Evolutionary conservation across 2,797 vertebrate species (phyloP).

Genomic region (Carcharodon carcharias): DNA sequence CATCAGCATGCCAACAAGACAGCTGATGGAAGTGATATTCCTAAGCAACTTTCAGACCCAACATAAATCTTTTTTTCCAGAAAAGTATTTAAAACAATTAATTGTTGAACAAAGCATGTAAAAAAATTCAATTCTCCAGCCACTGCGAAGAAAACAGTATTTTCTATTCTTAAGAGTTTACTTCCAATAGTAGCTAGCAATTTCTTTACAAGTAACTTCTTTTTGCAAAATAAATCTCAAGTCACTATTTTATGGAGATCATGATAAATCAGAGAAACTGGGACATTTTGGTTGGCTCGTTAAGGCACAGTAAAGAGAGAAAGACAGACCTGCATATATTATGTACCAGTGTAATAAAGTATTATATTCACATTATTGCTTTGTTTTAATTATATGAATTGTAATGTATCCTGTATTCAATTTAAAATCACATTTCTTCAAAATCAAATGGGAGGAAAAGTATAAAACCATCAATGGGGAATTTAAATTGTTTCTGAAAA

Average conservation of each 20-base stretch:
- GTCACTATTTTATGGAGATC: neutral
- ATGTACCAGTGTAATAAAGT: neutral
- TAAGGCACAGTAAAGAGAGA: neutral
- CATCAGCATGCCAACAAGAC: neutral
- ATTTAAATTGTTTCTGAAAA: neutral
- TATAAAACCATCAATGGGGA: neutral
- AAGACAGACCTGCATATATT: neutral
- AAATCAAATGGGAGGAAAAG: neutral
- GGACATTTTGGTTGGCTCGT: neutral
- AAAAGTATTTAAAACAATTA: neutral
- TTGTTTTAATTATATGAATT: neutral
- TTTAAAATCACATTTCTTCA: neutral
- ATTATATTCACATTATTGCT: neutral
- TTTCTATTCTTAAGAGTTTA: neutral
- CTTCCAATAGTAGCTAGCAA: neutral
- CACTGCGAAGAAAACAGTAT: neutral
- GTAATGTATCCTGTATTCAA: neutral
- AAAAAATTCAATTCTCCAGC: neutral
- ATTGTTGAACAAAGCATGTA: neutral
- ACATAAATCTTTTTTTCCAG: too few relatives aligned
- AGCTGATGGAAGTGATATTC: neutral
- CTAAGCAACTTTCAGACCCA: neutral
- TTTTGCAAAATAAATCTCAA: neutral
- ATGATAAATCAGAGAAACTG: neutral
- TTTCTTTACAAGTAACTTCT: neutral